Conservation (phyloP, 1,140 invertebrate genomes). For the Drosophila pseudoananassae region DNA sequence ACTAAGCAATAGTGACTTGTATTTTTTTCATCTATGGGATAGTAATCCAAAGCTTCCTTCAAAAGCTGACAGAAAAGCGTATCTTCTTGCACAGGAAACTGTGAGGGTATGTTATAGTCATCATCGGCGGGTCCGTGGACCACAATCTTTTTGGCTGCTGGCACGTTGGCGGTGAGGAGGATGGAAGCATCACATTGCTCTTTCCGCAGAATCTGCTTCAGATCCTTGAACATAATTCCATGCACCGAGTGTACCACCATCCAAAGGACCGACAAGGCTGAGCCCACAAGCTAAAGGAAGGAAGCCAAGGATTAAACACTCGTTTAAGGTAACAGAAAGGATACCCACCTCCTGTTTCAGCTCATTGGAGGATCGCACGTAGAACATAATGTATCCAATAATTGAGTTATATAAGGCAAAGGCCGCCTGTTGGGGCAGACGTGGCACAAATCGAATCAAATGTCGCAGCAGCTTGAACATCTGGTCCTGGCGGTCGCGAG, state of each 20-base stretch:
- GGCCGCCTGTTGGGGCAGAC: constrained; percentile 98
- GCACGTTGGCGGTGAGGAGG: constrained; percentile 98
- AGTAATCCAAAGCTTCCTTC: constrained; percentile 98
- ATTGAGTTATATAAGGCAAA: constrained; percentile 99
- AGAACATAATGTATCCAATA: constrained; percentile 99
- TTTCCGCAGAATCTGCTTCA: constrained; percentile 99
- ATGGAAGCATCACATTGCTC: constrained; percentile 99
- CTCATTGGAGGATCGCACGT: constrained; percentile 97
- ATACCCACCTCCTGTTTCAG: constrained; percentile 91
- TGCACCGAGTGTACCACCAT: constrained; percentile 99
- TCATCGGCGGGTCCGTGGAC: constrained; percentile 93
- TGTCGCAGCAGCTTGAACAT: constrained; percentile 97
- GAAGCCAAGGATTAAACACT: background rate
- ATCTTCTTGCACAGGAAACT: constrained; percentile 99
- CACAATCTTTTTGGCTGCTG: constrained; percentile 99
- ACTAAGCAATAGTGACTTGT: constrained; percentile 97
- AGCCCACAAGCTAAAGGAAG: constrained; percentile 89
- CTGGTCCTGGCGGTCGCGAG: constrained; percentile 96
- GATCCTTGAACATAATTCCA: constrained; percentile 99
- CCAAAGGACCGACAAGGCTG: constrained; percentile 97
- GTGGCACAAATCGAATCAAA: constrained; percentile 95
- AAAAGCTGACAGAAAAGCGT: constrained; percentile 98
- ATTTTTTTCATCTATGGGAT: constrained; percentile 96
- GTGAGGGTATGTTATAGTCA: constrained; percentile 97
- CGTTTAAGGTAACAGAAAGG: background rate